Evolutionary conservation across 2,113 vertebrate genomes (phyloP).

Genomic region (Mohoua ochrocephala): DNA sequence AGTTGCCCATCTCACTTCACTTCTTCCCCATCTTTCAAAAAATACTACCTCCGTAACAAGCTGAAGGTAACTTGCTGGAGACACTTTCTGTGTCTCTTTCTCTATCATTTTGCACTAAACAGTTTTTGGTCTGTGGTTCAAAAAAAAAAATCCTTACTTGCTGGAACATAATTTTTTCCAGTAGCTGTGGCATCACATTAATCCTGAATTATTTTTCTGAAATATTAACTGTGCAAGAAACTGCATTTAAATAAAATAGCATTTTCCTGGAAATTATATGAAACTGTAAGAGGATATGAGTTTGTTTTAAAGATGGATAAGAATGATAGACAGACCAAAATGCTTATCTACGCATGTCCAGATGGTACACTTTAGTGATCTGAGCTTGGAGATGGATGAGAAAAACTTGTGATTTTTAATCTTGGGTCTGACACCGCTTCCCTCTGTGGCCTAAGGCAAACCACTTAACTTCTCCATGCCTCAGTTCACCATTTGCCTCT

Average conservation of each 20-base stretch:
- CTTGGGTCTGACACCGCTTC: not conserved
- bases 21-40: not conserved
- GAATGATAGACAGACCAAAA: not conserved
- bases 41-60: not conserved
- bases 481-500: slow-evolving; percentile 32
- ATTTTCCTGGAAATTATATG: not conserved
- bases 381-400: not conserved
- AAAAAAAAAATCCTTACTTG: not conserved
- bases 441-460: slow-evolving; percentile 15
- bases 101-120: not conserved
- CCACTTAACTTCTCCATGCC: slow-evolving; percentile 46
- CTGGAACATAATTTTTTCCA: not conserved
- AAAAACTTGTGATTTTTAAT: slow-evolving; percentile 27
- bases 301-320: slow-evolving; percentile 19
- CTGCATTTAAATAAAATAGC: not conserved
- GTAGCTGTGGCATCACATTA: not conserved
- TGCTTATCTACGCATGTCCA: slow-evolving; percentile 18
- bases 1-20: not conserved
- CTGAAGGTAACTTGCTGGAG: not conserved
- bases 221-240: not conserved
- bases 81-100: not conserved
- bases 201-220: not conserved
- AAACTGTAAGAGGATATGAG: not conserved
- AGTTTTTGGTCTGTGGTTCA: not conserved
- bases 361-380: not conserved